phyloP scores from a whole-genome alignment of 1,140 invertebrate genomes.

The Hyles euphorbiae region DNA sequence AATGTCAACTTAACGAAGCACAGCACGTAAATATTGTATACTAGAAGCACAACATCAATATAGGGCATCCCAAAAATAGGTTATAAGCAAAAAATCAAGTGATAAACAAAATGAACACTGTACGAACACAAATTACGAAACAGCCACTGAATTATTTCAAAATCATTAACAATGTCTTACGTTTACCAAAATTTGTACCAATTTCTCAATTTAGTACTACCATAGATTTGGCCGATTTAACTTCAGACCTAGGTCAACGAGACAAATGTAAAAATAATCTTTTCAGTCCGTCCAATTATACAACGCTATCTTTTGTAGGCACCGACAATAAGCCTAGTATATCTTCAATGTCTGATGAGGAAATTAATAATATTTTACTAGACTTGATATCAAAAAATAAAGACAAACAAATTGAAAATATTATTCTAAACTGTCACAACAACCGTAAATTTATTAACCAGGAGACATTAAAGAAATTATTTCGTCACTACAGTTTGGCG shows the following conservation, averaged over 20 bases:
- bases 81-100: no score
- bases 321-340: neutral
- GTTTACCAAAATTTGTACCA: slow-evolving; percentile 10
- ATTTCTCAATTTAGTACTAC: slow-evolving; percentile 20
- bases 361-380: slow-evolving; percentile 34
- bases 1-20: no score
- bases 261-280: slow-evolving; percentile 27
- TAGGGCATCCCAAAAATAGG: no score
- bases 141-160: slow-evolving; percentile 26
- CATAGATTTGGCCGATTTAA: slow-evolving; percentile 33
- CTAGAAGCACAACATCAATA: no score
- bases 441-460: slow-evolving; percentile 35
- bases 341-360: slow-evolving; percentile 15
- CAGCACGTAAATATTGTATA: no score
- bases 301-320: neutral
- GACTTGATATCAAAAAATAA: slow-evolving; percentile 42
- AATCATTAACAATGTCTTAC: slow-evolving; percentile 16
- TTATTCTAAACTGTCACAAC: slow-evolving; percentile 39
- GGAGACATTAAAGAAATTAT: slow-evolving; percentile 45
- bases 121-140: slow-evolving; percentile 18
- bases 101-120: slow-evolving; percentile 5
- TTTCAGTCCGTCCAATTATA: neutral
- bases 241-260: slow-evolving; percentile 31
- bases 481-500: slow-evolving; percentile 41
- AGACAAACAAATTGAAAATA: slow-evolving; percentile 34